phyloP scores from a whole-genome alignment of 2,797 vertebrate species.

The Tokudaia tokunoshimensis region DNA sequence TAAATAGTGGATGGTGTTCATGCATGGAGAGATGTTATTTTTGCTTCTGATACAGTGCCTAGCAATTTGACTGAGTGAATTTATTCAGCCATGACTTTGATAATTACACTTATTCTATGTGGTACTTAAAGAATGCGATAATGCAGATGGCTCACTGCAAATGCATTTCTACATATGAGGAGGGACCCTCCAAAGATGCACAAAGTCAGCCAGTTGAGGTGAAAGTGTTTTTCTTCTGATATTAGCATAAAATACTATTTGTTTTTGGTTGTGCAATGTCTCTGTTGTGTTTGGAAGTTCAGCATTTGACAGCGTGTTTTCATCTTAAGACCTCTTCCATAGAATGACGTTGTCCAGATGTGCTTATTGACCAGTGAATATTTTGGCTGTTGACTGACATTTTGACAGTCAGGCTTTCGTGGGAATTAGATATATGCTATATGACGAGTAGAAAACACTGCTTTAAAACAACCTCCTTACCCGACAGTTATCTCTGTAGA shows the following conservation, averaged over 20 bases:
- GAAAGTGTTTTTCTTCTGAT: conserved; percentile 37
- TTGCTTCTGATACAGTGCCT: conserved; percentile 3
- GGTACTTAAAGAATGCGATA: neutral
- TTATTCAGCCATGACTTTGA: conserved; percentile 54
- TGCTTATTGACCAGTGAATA: neutral
- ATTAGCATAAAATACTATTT: neutral
- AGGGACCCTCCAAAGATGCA: neutral
- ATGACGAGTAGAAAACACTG: conserved; percentile 12
- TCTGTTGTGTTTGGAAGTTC: neutral
- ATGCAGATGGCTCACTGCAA: neutral
- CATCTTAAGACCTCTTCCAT: conserved; percentile 11
- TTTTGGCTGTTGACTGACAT: neutral
- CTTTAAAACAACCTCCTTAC: conserved; percentile 25
- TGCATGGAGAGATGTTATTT: conserved; percentile 30
- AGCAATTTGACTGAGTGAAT: conserved; percentile 34
- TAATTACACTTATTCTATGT: neutral
- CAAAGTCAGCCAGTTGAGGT: neutral
- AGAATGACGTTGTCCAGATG: conserved; percentile 22
- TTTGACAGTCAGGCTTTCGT: neutral
- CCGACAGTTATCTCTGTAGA: conserved; percentile 61
- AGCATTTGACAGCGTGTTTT: conserved; percentile 8
- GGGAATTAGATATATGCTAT: neutral
- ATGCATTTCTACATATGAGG: neutral
- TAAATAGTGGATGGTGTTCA: neutral
- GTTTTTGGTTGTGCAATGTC: conserved; percentile 10